Evolutionary conservation across 2,113 vertebrate genomes (phyloP), one percentile per base, ranked within the genome.

Genomic region (Numida meleagris): DNA sequence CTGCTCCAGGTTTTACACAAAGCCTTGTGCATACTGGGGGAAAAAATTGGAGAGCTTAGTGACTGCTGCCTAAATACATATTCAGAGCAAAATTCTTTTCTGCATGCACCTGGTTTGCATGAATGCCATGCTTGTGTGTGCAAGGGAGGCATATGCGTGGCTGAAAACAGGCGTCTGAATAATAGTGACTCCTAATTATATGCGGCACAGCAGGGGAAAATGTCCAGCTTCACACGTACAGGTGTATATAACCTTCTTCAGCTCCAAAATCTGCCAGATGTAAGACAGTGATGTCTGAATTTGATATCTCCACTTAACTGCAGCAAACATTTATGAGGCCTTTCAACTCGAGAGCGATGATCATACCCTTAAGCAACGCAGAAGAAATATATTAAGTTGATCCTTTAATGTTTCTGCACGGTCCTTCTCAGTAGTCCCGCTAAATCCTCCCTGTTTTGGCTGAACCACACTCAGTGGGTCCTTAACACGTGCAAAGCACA

Each of bases 101-200:
- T 84, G 31, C 14, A 8, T 90, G 88, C 93, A 95, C 93, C 93
- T 95, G 94, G 90, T 95, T 91, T 95, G 53, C 93, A 95, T 88
- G 93, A 93, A 86, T 92, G 61, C 91, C 73, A 95, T 2, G 8
- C 36, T 90, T 95, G 48, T 90, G 51, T 2, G 1, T 79, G 79
- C 40, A 68, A 90, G 40, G 24, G n/a, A 66, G 87, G 48, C 4
- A 9, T 34, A 23, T 68, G 70, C 4, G 2, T 12, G 11, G 50
- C 27, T 81, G 76, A 55, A 67, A 93, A 81, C 61, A 72, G 45
- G 46, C 88, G 9, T 20, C 34, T 78, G 57, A 72, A 83, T 68
- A 65, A 84, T 91, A 96, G 27, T 68, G 3, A 88, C 42, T 61
- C 46, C 10, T 88, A 67, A 78, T 90, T 84, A 68, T 9, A n/a